These are phyloP conservation scores for Phaethornis superciliosus DNA, from an alignment of 2,113 vertebrate genomes.

Conservation along the genomic window DNA sequence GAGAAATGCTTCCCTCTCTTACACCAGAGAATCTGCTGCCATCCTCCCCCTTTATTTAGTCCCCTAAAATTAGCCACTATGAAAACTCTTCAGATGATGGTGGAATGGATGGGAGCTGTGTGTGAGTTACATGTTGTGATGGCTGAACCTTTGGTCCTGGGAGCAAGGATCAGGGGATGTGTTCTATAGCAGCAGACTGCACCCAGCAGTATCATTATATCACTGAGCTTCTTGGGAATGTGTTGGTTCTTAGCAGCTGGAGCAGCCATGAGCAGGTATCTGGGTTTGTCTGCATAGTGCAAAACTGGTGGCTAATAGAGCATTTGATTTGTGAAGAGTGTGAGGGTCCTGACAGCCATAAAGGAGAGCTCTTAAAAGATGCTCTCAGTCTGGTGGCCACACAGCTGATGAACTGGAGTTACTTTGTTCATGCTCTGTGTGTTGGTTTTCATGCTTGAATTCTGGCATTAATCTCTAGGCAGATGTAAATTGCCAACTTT, in stretches of 20 bases:
- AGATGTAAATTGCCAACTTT: neutral
- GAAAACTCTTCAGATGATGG: neutral
- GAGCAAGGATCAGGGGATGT: neutral
- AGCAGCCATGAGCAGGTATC: neutral
- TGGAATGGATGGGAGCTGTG: neutral
- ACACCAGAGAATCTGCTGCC: neutral
- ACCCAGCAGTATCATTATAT: accelerated
- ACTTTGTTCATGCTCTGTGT: neutral
- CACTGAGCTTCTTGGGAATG: neutral
- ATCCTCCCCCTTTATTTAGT: neutral
- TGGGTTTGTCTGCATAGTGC: neutral
- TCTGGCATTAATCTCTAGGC: neutral
- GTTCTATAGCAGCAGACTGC: neutral
- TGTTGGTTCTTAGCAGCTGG: neutral
- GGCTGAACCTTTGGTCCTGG: accelerated
- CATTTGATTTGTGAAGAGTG: neutral
- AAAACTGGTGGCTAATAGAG: neutral
- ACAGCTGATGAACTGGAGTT: neutral
- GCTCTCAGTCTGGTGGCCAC: neutral
- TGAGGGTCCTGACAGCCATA: neutral
- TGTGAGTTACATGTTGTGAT: accelerated
- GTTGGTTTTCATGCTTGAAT: neutral
- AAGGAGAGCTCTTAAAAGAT: neutral
- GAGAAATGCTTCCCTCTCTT: neutral
- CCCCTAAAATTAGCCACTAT: neutral